Percentiles rank a stretch among this genome's conserved stretches.
These are phyloP conservation scores for Girardinus metallicus DNA, from an alignment of 2,797 vertebrate species.

Conservation along the genomic window DNA sequence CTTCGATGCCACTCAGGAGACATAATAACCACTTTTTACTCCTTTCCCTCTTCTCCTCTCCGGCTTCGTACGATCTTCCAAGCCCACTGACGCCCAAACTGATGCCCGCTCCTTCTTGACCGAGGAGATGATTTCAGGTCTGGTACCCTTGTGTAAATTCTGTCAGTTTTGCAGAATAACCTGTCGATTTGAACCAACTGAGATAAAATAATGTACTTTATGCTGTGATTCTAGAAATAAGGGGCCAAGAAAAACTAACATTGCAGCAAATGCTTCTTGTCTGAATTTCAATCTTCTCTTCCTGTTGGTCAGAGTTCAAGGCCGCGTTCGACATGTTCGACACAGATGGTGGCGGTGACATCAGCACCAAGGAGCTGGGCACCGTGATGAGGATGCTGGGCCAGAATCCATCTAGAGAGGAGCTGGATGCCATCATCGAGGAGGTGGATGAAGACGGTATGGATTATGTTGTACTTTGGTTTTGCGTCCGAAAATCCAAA, in stretches of 20 bases:
- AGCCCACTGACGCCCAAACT: slow-evolving; percentile 94
- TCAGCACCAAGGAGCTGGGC: slow-evolving; percentile 99
- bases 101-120: slow-evolving; percentile 97
- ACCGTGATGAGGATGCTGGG: slow-evolving; percentile 98
- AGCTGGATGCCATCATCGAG: slow-evolving; percentile 98
- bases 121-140: slow-evolving; percentile 96
- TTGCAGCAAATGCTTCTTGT: not conserved
- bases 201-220: not conserved
- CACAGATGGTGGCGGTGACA: slow-evolving; percentile 96
- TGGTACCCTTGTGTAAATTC: slow-evolving; percentile 37
- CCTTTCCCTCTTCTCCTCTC: not conserved
- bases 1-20: not conserved
- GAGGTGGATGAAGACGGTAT: slow-evolving; percentile 98
- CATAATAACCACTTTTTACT: not conserved
- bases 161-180: not conserved
- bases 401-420: slow-evolving; percentile 96
- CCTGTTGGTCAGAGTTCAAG: slow-evolving; percentile 89
- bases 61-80: not conserved
- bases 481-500: not conserved
- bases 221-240: not conserved
- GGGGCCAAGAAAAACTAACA: not conserved
- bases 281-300: not conserved
- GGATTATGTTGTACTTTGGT: slow-evolving; percentile 29
- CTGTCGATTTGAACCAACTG: not conserved
- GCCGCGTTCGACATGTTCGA: slow-evolving; percentile 99